phyloP scores from a whole-genome alignment of 1,140 invertebrate species.

The Cyclina sinensis region DNA sequence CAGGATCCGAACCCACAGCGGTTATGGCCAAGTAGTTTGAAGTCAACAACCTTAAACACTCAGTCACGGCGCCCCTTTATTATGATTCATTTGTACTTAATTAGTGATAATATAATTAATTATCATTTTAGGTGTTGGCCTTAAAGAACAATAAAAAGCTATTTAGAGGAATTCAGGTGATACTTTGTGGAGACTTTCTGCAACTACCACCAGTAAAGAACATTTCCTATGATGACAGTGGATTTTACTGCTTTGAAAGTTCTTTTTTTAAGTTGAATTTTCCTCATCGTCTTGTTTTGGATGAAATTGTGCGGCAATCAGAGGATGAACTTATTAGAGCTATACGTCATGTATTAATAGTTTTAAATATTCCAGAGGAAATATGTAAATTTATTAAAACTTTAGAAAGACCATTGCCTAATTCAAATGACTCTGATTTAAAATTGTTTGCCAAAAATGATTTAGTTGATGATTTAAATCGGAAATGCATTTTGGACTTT shows the following conservation, averaged over 20 bases:
- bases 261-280: neutral
- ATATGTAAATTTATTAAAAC: too few relatives aligned
- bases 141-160: too few relatives aligned
- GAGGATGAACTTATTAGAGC: neutral
- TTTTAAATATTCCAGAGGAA: too few relatives aligned
- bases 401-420: neutral
- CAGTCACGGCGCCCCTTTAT: too few relatives aligned
- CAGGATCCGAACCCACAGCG: too few relatives aligned
- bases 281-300: neutral
- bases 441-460: slow-evolving; percentile 64
- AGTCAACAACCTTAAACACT: too few relatives aligned
- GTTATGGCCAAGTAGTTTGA: too few relatives aligned
- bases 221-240: slow-evolving; percentile 1
- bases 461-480: slow-evolving; percentile 51
- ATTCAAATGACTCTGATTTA: neutral
- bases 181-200: slow-evolving; percentile 32
- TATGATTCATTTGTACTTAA: too few relatives aligned
- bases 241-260: slow-evolving; percentile 7
- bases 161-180: slow-evolving; percentile 26
- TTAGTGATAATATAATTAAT: too few relatives aligned
- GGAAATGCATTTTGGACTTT: slow-evolving; percentile 25
- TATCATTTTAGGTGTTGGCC: too few relatives aligned
- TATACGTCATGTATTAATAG: too few relatives aligned
- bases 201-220: slow-evolving; percentile 31
- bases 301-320: neutral